Evolutionary conservation across 1,140 invertebrate genomes (phyloP), one percentile per base, ranked within the genome.

Genomic region (Zophobas atratus): DNA sequence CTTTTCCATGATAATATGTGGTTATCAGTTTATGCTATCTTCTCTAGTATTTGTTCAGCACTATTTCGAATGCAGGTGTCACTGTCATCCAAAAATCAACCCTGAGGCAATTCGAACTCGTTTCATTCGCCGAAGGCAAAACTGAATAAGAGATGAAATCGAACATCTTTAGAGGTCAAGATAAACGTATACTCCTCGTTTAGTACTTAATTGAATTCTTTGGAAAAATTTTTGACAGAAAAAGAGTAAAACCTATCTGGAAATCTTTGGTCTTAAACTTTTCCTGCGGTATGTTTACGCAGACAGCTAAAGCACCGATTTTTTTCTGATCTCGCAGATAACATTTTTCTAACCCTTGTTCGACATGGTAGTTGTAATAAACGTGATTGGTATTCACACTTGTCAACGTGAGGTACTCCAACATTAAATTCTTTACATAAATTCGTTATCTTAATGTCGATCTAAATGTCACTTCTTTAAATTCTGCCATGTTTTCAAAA

Each of bases 371-470:
- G 56, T 46, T 46, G 43, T 46, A 46, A 46, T 46, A 46, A 60
- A 60, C n/a, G 35, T 20, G 55, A 57, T 60, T 60, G 56, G 35
- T 39, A 60, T 60, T 39, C 56, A 20, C 8, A 36, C 32, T 60
- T 36, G 56, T 60, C 56, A 60, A 60, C 56, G 38, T 20, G 34
- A 36, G 56, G 56, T 20, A 20, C 20, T 20, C 34, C 38, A 60
- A 60, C 38, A 6, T 60, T 60, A 60, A 60, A 60, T 60, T 60
- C 56, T 39, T 60, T 38, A 60, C 35, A 60, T 60, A 38, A 60
- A 36, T 39, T n/a, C 5, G 35, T 5, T 60, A 60, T 60, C 56
- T 60, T 36, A 20, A 60, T 60, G 56, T 60, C 5, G 34, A 60
- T 60, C 35, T 6, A 60, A 60, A 60, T 60, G 5, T 36, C 33